Evolutionary conservation across 2,113 vertebrate species (phyloP).

Genomic region (Boleophthalmus pectinirostris): DNA sequence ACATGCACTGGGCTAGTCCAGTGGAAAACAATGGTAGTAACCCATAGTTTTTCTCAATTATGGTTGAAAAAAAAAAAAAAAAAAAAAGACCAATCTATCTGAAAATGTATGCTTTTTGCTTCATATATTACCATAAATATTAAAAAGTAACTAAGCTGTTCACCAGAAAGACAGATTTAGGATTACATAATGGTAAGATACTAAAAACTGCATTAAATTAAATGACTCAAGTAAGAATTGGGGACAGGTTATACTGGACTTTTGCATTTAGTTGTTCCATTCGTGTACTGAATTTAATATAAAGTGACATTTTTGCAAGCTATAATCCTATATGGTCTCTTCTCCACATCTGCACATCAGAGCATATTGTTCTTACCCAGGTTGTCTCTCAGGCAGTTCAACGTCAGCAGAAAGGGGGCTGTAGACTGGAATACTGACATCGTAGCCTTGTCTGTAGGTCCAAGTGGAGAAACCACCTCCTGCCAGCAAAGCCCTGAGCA

Average conservation of each 20-base stretch:
- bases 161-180: no score
- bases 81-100: no score
- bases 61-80: no score
- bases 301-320: not conserved
- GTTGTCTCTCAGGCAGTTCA: conserved; percentile 86
- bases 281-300: not conserved
- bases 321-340: not conserved
- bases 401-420: conserved; percentile 89
- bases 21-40: no score
- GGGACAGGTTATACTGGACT: not conserved
- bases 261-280: not conserved
- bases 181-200: no score
- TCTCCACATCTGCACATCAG: not conserved
- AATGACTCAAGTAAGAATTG: not conserved
- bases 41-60: no score
- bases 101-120: no score
- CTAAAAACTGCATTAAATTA: not conserved
- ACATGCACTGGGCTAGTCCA: not conserved
- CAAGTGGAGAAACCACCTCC: conserved; percentile 97
- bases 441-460: conserved; percentile 98
- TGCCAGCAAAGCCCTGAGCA: conserved; percentile 88
- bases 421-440: conserved; percentile 97
- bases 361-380: conserved; percentile 80
- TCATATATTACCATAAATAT: not conserved
- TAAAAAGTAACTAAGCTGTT: no score